Evolutionary conservation across 53 echinoderm and acorn worm genomes (phyloP).

Genomic region (Holothuria leucospilota): DNA sequence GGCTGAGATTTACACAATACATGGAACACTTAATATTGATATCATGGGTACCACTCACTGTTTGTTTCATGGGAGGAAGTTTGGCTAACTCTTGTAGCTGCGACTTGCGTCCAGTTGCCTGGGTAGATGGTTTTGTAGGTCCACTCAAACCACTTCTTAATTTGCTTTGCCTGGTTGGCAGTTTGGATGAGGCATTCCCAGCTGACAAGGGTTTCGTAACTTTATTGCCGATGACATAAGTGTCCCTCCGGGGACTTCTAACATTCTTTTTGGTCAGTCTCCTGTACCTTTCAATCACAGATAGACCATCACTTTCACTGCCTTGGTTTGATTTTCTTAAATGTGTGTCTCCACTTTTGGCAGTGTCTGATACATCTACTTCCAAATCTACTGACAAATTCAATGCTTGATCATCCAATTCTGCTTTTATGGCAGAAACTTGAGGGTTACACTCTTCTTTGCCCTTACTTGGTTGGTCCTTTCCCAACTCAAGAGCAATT

Average conservation of each 20-base stretch:
- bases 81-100: background rate
- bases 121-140: background rate
- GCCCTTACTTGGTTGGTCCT: background rate
- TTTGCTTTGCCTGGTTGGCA: background rate
- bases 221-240: conserved; percentile 19
- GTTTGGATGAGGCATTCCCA: background rate
- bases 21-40: no score
- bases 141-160: background rate
- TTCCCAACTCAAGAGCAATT: conserved; percentile 67
- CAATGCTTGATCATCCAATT: conserved; percentile 6
- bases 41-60: background rate
- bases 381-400: conserved; percentile 22
- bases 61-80: background rate
- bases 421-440: background rate
- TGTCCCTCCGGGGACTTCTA: conserved; percentile 23
- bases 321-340: background rate
- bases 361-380: background rate
- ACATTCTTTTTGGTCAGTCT: conserved; percentile 25
- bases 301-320: background rate
- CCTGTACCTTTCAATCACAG: conserved; percentile 39
- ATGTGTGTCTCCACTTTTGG: background rate
- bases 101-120: no score
- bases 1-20: no score
- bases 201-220: background rate
- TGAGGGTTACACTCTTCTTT: background rate